Evolutionary conservation across 2,797 vertebrate genomes (phyloP), one percentile per base, ranked within the genome.

Genomic region (Sciurus vulgaris): DNA sequence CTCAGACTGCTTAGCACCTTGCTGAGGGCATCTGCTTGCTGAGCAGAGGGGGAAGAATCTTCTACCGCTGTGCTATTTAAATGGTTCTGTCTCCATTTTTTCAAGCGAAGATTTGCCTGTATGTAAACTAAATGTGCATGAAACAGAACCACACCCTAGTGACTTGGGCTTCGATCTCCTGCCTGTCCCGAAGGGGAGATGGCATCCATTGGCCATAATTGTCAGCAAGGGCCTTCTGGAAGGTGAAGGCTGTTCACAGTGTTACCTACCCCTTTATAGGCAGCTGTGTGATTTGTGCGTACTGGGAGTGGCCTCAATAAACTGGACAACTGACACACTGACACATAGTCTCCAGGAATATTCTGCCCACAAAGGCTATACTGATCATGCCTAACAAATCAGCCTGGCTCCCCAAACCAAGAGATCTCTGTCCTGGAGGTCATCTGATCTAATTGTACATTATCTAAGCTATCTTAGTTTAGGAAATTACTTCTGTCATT

Each of bases 51-150:
- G 44, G n/a, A 33, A 61, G 59, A 87, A 65, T 33, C 22, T 13
- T 63, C 41, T 2, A 30, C 11, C 14, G 41, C 35, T 5, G 44
- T 63, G 73, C 0, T 0, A 22, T 12, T 65, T 61, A 61, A 14
- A 28, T 54, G 47, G 22, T 49, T 69, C 30, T 88, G 5, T 61
- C 63, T 63, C 69, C 5, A 8, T 51, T 85, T 89, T 44, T 59
- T 51, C 12, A 83, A 94, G 77, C 35, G 89, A 78, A 96, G 79
- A 92, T 54, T 67, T 77, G 84, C 17, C 41, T 88, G 61, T 67
- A 47, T 30, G 61, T 76, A 86, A 83, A 51, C 1, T 67, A 41
- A 44, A 22, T 33, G n/a, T 56, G 30, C 17, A 12, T 49, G 14
- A 12, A 61, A 30, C 8, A 15, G 14, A 78, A 49, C 18, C 14